Conservation (phyloP, 2,797 vertebrate species). For the Delichon dasypus region DNA sequence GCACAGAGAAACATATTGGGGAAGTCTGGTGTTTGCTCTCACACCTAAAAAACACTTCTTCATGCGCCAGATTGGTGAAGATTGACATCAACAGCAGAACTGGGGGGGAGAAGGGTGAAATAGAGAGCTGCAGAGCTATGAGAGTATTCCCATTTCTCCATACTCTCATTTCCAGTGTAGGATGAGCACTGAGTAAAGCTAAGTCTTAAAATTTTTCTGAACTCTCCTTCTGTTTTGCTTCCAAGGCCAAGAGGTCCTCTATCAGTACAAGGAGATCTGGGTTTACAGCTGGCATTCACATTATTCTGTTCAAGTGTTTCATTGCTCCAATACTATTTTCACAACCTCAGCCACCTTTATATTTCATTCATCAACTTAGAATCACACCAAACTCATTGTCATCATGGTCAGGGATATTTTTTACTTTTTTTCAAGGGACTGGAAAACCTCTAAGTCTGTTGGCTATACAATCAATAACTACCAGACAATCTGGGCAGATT, state of each 20-base stretch:
- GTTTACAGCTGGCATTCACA: neutral
- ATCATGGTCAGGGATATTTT: neutral
- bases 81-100: neutral
- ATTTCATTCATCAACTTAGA: neutral
- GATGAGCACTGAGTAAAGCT: neutral
- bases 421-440: neutral
- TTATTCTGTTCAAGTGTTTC: neutral
- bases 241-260: neutral
- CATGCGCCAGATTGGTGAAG: conserved; percentile 31
- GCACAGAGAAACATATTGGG: conserved; percentile 12
- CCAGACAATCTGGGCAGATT: neutral
- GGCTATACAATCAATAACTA: neutral
- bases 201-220: neutral
- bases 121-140: neutral
- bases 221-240: neutral
- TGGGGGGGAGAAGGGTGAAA: neutral
- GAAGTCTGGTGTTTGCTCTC: conserved; percentile 62
- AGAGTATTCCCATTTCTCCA: neutral
- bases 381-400: neutral
- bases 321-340: neutral
- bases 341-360: neutral
- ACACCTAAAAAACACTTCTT: conserved; percentile 51
- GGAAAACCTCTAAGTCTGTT: neutral
- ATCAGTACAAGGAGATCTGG: neutral
- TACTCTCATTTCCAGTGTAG: neutral